Evolutionary conservation across 2,797 vertebrate genomes (phyloP), one percentile per base, ranked within the genome.

Genomic region (Holocentrus rufus): DNA sequence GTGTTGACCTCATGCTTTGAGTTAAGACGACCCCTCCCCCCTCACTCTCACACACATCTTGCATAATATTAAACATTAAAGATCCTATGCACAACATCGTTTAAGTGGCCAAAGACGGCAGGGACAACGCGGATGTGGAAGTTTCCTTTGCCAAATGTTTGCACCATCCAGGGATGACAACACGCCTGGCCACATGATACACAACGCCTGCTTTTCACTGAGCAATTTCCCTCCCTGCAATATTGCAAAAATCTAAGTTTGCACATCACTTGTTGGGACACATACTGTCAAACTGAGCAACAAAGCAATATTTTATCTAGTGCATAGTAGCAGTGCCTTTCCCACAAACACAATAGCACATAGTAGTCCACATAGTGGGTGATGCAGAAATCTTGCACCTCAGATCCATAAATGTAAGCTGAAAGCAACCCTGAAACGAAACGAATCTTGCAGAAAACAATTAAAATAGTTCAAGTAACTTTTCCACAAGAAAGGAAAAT

Each of bases 1-100:
- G 31, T 4, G 30, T 56, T 72, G 39, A 44, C 56, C 6, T 18
- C 62, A 6, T 14, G 53, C 36, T 49, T 69, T 73, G 25, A 27
- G n/a, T 73, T 74, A 62, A 62, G 34, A 55, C 11, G 14, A 5
- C 7, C 17, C 13, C 39, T 2, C 44, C 49, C 7, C 39, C 39
- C 4, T 11, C 25, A 4, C 4, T 27, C 25, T 27, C 25, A 27
- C 25, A 27, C 25, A 27, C 25, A 27, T 34, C 31, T 34, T 10
- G 8, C 36, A 39, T 2, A 39, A 27, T 27, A 27, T 27, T 7
- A 39, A 7, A 39, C 36, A 11, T 7, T 13, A 39, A 36, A 39
- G 36, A 39, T 39, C 36, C 9, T 39, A 39, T 2, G 36, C 36
- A 39, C 36, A 39, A 39, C 36, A 39, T 11, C 36, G 11, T 13